phyloP scores from a whole-genome alignment of 2,113 vertebrate genomes.

The Etheostoma cragini region DNA sequence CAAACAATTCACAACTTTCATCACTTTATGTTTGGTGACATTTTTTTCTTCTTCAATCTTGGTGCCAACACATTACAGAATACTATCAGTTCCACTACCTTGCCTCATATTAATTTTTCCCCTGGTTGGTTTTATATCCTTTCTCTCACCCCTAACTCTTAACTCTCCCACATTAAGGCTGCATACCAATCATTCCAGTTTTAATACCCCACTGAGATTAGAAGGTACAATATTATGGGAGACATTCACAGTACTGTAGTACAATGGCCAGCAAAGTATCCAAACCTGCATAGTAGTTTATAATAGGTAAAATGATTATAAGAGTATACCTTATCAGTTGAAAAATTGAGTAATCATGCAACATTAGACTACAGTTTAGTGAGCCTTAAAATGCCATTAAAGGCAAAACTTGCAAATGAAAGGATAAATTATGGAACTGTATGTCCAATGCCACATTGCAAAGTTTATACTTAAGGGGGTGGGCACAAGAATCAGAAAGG shows the following conservation, averaged over 20 bases:
- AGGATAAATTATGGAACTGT: conserved; percentile 21
- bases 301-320: conserved; percentile 18
- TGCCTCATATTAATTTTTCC: conserved; percentile 83
- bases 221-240: conserved; percentile 77
- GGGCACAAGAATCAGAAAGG: conserved; percentile 64
- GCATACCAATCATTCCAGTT: conserved; percentile 80
- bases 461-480: conserved; percentile 62
- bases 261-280: conserved; percentile 56
- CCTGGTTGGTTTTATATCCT: conserved; percentile 83
- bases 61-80: conserved; percentile 79
- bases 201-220: conserved; percentile 79
- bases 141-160: conserved; percentile 76
- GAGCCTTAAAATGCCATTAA: not conserved
- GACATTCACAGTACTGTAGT: conserved; percentile 55
- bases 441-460: conserved; percentile 42
- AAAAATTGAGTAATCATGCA: conserved; percentile 4
- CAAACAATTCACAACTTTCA: conserved; percentile 66
- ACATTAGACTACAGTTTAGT: conserved; percentile 13
- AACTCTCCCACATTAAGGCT: conserved; percentile 77
- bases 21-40: conserved; percentile 67
- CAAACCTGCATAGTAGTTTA: conserved; percentile 39
- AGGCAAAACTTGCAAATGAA: conserved; percentile 13
- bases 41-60: conserved; percentile 68
- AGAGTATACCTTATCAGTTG: conserved; percentile 2
- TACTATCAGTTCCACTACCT: conserved; percentile 84